Conservation (phyloP, 2,888 invertebrate genomes). For the Catocala sponsa region DNA sequence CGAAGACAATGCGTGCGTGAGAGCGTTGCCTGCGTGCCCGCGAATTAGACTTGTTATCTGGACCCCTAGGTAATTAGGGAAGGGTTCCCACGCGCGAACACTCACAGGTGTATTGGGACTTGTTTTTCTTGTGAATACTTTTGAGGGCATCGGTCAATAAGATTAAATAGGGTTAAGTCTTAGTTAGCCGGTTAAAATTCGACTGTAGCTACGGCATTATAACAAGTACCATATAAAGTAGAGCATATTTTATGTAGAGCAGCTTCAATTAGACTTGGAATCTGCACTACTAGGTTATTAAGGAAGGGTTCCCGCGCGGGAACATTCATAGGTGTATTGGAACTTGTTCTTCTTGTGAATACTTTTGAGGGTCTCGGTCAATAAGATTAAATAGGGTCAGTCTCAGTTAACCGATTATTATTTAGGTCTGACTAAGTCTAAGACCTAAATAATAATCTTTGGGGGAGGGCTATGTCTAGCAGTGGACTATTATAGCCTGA, state of each 20-base stretch:
- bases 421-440: too few species aligned
- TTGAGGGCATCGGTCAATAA: neutral
- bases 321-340: conserved; percentile 64
- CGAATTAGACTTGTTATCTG: conserved; percentile 86
- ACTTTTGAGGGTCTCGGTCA: neutral
- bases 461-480: too few species aligned
- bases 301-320: conserved; percentile 82
- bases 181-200: too few species aligned
- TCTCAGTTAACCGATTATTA: too few species aligned
- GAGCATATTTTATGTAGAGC: too few species aligned
- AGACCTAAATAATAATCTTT: too few species aligned
- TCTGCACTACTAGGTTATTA: conserved; percentile 80
- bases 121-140: conserved; percentile 33
- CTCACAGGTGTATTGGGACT: conserved; percentile 64
- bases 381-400: too few species aligned
- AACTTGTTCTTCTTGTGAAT: conserved; percentile 36
- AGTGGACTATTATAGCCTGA: too few species aligned
- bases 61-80: conserved; percentile 81
- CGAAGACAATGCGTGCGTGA: conserved; percentile 88
- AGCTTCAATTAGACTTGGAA: conserved; percentile 81
- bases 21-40: conserved; percentile 84
- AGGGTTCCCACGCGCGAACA: conserved; percentile 78
- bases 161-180: too few species aligned
- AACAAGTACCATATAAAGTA: too few species aligned
- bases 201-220: too few species aligned